Evolutionary conservation across 30 jellyfish, hydroid and myxozoan genomes (phyloP).

Genomic region (Aurelia aurita complex sp. Pacific): DNA sequence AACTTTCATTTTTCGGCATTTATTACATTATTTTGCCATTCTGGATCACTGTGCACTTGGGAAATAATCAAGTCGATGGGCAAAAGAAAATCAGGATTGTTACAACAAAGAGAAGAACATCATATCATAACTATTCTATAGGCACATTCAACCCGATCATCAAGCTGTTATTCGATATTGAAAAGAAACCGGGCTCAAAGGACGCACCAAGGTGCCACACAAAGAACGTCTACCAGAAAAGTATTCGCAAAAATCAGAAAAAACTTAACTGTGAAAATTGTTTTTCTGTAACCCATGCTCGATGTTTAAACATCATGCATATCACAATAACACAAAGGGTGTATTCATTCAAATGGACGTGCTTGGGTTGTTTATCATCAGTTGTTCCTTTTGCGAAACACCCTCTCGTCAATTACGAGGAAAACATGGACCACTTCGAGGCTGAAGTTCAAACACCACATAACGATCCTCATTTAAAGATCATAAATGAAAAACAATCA

Average conservation of each 20-base stretch:
- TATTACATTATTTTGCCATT: no score
- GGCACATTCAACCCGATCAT: constrained; percentile 3
- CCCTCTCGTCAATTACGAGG: neutral
- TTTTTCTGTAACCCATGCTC: neutral
- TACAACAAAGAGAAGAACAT: neutral
- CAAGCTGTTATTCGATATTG: neutral
- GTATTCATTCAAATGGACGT: neutral
- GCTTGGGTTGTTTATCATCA: neutral
- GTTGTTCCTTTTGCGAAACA: neutral
- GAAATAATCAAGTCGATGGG: neutral
- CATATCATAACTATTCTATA: neutral
- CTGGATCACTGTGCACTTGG: neutral
- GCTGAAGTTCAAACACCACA: neutral
- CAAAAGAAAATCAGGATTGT: neutral
- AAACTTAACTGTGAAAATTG: neutral
- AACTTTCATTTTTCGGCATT: no score
- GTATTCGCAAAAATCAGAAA: neutral
- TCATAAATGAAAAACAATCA: constrained; percentile 12
- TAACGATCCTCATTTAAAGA: neutral
- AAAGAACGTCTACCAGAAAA: neutral
- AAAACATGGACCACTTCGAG: neutral
- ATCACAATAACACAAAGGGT: neutral
- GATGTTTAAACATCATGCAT: neutral
- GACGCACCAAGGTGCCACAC: neutral
- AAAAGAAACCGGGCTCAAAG: constrained; percentile 1